Conservation (phyloP, 2,113 vertebrate genomes). For the Taxidea taxus region DNA sequence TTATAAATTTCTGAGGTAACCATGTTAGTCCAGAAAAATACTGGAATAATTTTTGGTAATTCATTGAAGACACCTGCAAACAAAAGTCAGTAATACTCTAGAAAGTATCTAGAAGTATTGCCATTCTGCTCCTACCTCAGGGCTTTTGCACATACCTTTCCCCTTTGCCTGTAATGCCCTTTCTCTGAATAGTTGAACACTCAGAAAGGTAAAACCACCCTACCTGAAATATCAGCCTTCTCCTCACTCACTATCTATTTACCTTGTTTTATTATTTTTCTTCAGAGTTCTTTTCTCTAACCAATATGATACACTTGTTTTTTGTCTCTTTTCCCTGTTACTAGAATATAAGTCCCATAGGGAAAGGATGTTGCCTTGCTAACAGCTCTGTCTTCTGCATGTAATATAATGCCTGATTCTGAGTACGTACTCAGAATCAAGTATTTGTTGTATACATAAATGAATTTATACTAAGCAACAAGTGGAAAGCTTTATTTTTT, state of each 20-base stretch:
- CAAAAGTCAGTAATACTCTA: not conserved
- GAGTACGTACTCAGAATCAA: not conserved
- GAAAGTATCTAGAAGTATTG: not conserved
- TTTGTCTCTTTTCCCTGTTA: not conserved
- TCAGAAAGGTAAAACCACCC: not conserved
- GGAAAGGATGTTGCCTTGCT: not conserved
- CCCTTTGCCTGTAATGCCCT: not conserved
- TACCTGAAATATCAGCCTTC: not conserved
- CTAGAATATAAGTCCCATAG: not conserved
- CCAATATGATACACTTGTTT: not conserved
- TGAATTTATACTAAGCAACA: not conserved
- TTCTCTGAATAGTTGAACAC: not conserved
- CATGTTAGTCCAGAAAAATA: not conserved
- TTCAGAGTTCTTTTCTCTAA: not conserved
- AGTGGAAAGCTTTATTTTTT: conserved; percentile 31
- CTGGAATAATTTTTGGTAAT: not conserved
- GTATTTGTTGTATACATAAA: not conserved
- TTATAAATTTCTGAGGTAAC: not conserved
- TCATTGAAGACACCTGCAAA: not conserved
- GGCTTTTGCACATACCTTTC: not conserved
- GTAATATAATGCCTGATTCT: not conserved
- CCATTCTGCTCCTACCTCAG: not conserved
- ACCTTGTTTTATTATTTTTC: not conserved
- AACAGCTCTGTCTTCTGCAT: not conserved
- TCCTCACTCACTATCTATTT: not conserved